Evolutionary conservation across 2,113 vertebrate genomes (phyloP), one percentile per base, ranked within the genome.

Genomic region (Camelus dromedarius): DNA sequence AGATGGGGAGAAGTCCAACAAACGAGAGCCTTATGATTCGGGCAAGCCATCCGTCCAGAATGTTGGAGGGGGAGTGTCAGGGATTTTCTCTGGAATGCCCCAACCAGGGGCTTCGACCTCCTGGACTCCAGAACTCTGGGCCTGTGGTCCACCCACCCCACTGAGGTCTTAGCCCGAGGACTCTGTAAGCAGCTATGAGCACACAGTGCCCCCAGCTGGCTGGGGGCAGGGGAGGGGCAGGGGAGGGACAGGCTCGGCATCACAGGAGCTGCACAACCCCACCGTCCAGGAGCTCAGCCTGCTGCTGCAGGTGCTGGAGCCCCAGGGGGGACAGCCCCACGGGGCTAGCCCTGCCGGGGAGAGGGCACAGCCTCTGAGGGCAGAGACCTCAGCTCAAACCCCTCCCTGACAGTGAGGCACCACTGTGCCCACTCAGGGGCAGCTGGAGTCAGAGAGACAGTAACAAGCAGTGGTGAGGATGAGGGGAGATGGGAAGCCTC

Each of bases 1-100:
- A 48, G 46, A n/a, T 3, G 15, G 0, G 22, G 11, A 5, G 0
- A 0, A 7, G 35, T 20, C 26, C 67, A 20, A 20, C 3, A 38
- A 24, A 19, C 1, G 20, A 48, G 24, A 46, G 20, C 8, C 14
- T 26, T 3, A 48, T 0, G 30, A 48, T 22, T n/a, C 4, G 5
- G 24, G 42, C 18, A 30, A n/a, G 60, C 19, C 15, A 12, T 30
- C 88, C 28, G 32, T 60, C 92, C 3, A 4, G 18, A 48, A 79
- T 2, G 0, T 72, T 38, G 56, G 6, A 14, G 24, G 66, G 87
- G n/a, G 12, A 42, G 38, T 42, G 8, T 22, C 18, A 22, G 32
- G 24, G 62, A 13, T 50, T 58, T 52, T 42, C 92, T 75, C 56
- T 0, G 3, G 19, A 82, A 35, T 3, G 20, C 30, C 67, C 66